A percentile compares a stretch with the other conserved stretches of the same genome.
These are phyloP conservation scores for Rhizoglyphus robini DNA, from an alignment of 1,140 invertebrate genomes.

Conservation along the genomic window DNA sequence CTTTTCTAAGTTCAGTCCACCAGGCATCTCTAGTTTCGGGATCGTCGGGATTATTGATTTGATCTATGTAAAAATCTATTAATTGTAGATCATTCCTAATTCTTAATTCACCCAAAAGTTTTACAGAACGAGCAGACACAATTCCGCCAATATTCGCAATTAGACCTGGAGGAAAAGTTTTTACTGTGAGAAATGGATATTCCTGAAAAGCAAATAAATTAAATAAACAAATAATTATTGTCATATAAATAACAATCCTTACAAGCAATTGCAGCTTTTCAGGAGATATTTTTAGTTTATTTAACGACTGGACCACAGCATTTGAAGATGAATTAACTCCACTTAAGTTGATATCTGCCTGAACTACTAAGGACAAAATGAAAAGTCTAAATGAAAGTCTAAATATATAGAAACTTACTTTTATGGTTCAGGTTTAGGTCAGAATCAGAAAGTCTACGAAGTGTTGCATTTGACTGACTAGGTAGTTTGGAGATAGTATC, in stretches of 20 bases:
- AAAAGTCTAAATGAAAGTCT: neutral
- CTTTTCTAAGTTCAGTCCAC: slow-evolving; percentile 89
- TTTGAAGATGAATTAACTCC: neutral
- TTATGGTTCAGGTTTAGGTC: slow-evolving; percentile 81
- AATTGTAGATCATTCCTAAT: neutral
- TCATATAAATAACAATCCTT: slow-evolving; percentile 16
- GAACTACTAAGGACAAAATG: neutral
- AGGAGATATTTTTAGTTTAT: slow-evolving; percentile 17
- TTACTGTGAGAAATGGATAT: slow-evolving; percentile 89
- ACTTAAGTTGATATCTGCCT: too few relatives aligned
- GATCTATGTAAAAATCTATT: slow-evolving; percentile 37
- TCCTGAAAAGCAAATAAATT: slow-evolving; percentile 63
- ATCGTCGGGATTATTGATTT: slow-evolving; percentile 52
- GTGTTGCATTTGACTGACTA: neutral
- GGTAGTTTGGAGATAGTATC: neutral
- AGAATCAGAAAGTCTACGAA: slow-evolving; percentile 71
- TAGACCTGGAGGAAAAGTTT: slow-evolving; percentile 71
- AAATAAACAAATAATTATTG: neutral
- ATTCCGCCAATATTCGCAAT: slow-evolving; percentile 77
- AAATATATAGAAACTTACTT: slow-evolving; percentile 43
- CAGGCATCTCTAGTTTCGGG: slow-evolving; percentile 77
- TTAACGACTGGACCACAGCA: neutral
- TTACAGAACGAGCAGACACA: slow-evolving; percentile 71
- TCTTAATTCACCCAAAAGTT: slow-evolving; percentile 43
- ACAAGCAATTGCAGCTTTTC: slow-evolving; percentile 22